Conservation (phyloP, 2,888 invertebrate species). For the Barypeithes pellucidus region DNA sequence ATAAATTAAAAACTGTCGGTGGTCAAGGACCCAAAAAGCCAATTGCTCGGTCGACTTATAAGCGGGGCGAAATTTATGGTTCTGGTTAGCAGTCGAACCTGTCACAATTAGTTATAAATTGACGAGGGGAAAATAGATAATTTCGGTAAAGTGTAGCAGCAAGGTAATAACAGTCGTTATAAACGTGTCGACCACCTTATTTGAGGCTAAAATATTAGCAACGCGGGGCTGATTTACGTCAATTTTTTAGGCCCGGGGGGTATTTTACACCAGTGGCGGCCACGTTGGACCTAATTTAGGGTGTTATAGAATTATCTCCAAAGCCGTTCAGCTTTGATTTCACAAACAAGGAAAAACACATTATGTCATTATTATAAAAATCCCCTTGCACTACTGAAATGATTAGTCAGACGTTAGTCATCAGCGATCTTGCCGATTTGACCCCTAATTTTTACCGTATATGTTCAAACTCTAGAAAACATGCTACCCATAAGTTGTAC, state of each 20-base stretch:
- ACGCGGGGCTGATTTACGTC: conserved; percentile 63
- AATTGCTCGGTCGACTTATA: conserved; percentile 19
- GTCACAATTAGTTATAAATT: conserved; percentile 56
- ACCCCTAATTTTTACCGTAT: no score
- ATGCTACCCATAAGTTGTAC: no score
- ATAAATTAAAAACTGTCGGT: not conserved
- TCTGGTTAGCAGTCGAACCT: conserved; percentile 53
- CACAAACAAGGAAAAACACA: no score
- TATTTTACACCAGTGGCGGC: conserved; percentile 40
- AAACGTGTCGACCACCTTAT: conserved; percentile 62
- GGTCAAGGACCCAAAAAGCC: conserved; percentile 43
- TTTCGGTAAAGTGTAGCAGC: conserved; percentile 58
- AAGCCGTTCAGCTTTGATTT: no score
- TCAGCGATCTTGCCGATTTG: no score
- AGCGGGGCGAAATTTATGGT: conserved; percentile 42
- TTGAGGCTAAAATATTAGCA: conserved; percentile 63
- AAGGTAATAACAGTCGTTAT: conserved; percentile 60
- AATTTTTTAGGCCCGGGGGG: conserved; percentile 49
- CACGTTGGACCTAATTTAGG: no score
- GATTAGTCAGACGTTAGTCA: no score
- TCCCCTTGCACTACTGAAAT: no score
- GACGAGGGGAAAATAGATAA: conserved; percentile 57
- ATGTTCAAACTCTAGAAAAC: no score
- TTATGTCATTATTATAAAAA: no score
- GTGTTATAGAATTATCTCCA: no score